Percentiles rank a stretch among this genome's conserved stretches.
Evolutionary conservation across 2,888 invertebrate genomes (phyloP).

Genomic region (Watsonalla binaria): DNA sequence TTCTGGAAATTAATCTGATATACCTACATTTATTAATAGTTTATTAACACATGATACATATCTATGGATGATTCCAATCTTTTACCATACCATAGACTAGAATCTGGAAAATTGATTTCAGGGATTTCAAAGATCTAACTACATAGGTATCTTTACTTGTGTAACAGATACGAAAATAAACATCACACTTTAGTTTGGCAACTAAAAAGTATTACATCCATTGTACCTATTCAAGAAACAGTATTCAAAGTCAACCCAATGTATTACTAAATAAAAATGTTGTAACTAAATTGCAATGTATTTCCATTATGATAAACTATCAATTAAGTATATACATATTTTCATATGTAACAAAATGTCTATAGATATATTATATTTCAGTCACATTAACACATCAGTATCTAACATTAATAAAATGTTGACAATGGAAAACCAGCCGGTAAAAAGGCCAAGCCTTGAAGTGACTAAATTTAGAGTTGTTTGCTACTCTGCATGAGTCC

Average conservation of each 20-base stretch:
- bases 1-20: too few relatives aligned
- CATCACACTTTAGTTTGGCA: too few relatives aligned
- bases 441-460: background rate
- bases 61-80: too few relatives aligned
- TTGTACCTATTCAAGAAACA: too few relatives aligned
- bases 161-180: too few relatives aligned
- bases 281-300: conserved; percentile 22
- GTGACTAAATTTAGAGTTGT: background rate
- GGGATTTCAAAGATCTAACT: too few relatives aligned
- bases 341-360: conserved; percentile 8
- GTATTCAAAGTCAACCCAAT: background rate
- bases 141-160: too few relatives aligned
- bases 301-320: conserved; percentile 17
- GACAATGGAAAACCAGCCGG: background rate
- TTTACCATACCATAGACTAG: too few relatives aligned
- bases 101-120: too few relatives aligned
- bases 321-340: conserved; percentile 22
- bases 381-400: conserved; percentile 14
- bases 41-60: too few relatives aligned
- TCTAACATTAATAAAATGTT: background rate
- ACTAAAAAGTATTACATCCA: too few relatives aligned
- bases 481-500: background rate
- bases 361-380: conserved; percentile 21
- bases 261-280: conserved; percentile 15
- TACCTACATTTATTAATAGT: too few relatives aligned